Conservation (phyloP, 35 echinoderm and acorn worm genomes). For the Holothuria glaberrima region DNA sequence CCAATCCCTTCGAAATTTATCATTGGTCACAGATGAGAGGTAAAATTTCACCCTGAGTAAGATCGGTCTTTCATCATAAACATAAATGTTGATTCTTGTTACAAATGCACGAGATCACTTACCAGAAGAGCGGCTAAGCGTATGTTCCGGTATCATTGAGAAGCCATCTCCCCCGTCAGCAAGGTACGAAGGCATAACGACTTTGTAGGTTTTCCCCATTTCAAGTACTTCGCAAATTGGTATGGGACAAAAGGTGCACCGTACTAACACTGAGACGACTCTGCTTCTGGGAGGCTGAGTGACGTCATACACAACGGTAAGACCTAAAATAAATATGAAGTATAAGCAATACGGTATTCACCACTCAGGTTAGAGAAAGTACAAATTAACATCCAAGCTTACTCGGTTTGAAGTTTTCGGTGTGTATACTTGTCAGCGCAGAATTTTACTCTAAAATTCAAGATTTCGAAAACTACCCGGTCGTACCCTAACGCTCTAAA, state of each 20-base stretch:
- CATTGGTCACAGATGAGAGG: too few species aligned
- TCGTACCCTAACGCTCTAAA: too few species aligned
- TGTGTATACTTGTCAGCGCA: neutral
- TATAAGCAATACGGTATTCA: neutral
- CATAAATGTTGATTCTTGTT: too few species aligned
- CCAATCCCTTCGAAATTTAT: too few species aligned
- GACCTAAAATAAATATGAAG: neutral
- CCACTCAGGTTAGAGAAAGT: neutral
- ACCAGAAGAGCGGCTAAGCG: neutral
- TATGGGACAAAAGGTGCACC: neutral
- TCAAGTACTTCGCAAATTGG: neutral
- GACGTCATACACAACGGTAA: neutral
- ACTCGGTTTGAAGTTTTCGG: neutral
- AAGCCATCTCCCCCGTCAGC: conserved; percentile 6
- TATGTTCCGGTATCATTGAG: conserved; percentile 3
- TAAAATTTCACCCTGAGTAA: too few species aligned
- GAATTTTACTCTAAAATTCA: too few species aligned
- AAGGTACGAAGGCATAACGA: conserved; percentile 1
- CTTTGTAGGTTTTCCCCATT: neutral
- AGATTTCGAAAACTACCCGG: too few species aligned
- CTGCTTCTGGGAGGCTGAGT: neutral
- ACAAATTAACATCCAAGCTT: neutral
- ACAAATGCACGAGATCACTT: neutral
- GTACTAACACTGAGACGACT: neutral
- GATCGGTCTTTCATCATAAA: too few species aligned